phyloP scores from a whole-genome alignment of 2,113 vertebrate genomes.

The Nymphicus hollandicus region DNA sequence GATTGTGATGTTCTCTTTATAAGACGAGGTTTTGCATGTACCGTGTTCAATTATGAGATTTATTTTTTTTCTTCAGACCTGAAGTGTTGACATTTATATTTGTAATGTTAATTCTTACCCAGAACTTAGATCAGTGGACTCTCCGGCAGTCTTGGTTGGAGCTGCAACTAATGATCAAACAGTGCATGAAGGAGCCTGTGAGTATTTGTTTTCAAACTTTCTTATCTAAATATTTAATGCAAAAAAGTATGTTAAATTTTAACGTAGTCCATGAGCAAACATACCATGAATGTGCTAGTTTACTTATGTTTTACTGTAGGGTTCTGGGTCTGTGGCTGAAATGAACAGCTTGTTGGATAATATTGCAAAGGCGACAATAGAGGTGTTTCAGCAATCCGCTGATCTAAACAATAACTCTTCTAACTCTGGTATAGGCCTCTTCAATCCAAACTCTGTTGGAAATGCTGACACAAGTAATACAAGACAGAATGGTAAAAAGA shows the following conservation, averaged over 20 bases:
- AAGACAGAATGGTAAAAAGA: constrained; percentile 76
- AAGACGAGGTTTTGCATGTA: background rate
- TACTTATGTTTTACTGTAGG: constrained; percentile 60
- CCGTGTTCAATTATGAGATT: background rate
- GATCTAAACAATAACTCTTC: constrained; percentile 73
- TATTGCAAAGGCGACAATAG: constrained; percentile 76
- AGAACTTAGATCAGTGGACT: constrained; percentile 81
- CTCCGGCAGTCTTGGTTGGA: constrained; percentile 78
- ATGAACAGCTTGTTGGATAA: constrained; percentile 80
- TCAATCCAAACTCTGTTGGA: constrained; percentile 64
- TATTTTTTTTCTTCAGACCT: background rate
- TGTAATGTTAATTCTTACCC: background rate
- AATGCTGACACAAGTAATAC: constrained; percentile 60
- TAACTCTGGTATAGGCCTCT: constrained; percentile 69
- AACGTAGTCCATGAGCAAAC: background rate
- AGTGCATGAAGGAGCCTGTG: constrained; percentile 77
- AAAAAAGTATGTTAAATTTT: background rate
- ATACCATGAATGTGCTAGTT: constrained; percentile 27
- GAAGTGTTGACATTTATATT: background rate
- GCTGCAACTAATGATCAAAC: constrained; percentile 80
- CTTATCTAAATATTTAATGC: background rate
- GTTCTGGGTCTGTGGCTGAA: constrained; percentile 76
- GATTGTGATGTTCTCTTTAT: background rate
- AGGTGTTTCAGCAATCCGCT: constrained; percentile 79
- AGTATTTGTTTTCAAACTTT: constrained; percentile 50